A percentile compares a stretch with the other conserved stretches of the same genome.
phyloP scores from a whole-genome alignment of 2,888 invertebrate genomes.

The Drosophila mercatorum region DNA sequence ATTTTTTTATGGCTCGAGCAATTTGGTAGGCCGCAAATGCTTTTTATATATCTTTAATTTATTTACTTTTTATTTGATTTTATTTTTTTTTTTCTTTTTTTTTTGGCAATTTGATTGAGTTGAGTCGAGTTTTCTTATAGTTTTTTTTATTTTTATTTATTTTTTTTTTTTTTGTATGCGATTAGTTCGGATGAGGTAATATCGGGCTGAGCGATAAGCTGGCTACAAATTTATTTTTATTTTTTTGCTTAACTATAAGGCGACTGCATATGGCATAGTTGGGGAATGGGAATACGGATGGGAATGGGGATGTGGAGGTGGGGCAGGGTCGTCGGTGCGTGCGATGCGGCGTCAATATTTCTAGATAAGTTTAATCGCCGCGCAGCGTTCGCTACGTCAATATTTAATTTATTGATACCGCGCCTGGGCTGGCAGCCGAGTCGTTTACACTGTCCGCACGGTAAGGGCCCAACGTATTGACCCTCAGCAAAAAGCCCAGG shows the following conservation, averaged over 20 bases:
- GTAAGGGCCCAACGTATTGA: slow-evolving; percentile 37
- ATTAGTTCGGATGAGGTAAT: slow-evolving; percentile 56
- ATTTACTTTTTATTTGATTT: slow-evolving; percentile 6
- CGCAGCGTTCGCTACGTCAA: slow-evolving; percentile 49
- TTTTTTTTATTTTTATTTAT: slow-evolving; percentile 9
- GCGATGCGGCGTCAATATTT: slow-evolving; percentile 15
- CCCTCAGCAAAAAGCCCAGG: slow-evolving; percentile 32
- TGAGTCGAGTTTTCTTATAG: slow-evolving; percentile 26
- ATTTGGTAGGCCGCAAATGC: slow-evolving; percentile 33
- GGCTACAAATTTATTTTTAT: slow-evolving; percentile 20
- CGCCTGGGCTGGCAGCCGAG: slow-evolving; percentile 3
- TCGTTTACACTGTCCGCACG: slow-evolving; percentile 30
- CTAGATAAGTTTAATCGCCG: slow-evolving; percentile 54
- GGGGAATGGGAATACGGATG: not conserved
- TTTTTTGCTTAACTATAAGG: slow-evolving; percentile 3
- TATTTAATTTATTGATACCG: slow-evolving; percentile 54
- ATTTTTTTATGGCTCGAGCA: slow-evolving; percentile 16
- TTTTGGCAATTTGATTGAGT: slow-evolving; percentile 42
- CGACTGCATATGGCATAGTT: slow-evolving; percentile 8
- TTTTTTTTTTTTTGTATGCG: slow-evolving; percentile 7
- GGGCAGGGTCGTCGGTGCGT: slow-evolving; percentile 7
- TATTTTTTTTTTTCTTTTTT: not conserved
- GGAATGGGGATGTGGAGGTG: not conserved
- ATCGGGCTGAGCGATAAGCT: slow-evolving; percentile 45
- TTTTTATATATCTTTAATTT: slow-evolving; percentile 13